A percentile compares a stretch with the other conserved stretches of the same genome.
Evolutionary conservation across 1,140 invertebrate genomes (phyloP).

Genomic region (Eueides isabella): DNA sequence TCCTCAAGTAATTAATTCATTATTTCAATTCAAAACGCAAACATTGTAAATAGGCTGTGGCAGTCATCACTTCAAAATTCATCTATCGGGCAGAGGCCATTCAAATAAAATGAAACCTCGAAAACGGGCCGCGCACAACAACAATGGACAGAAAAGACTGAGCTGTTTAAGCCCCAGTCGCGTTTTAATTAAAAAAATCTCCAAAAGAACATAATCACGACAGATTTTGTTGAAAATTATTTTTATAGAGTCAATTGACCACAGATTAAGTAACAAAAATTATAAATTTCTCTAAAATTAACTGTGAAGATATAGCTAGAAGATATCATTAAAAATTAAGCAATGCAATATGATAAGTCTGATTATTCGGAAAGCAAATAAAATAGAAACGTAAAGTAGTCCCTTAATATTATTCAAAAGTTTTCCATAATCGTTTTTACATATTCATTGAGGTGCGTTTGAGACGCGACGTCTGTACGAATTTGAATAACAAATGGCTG

Average conservation of each 20-base stretch:
- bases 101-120: constrained; percentile 58
- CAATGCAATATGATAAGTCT: not conserved
- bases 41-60: constrained; percentile 18
- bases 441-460: constrained; percentile 79
- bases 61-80: constrained; percentile 38
- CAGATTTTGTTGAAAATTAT: not conserved
- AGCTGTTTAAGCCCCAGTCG: constrained; percentile 33
- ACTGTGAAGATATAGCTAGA: not conserved
- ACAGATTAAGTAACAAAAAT: not conserved
- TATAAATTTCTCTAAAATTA: not conserved
- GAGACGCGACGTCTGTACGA: constrained; percentile 65
- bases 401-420: constrained; percentile 63
- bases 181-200: constrained; percentile 63
- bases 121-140: constrained; percentile 48
- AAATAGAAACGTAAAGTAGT: constrained; percentile 40
- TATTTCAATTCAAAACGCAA: not conserved
- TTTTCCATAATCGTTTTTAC: constrained; percentile 80
- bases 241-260: not conserved
- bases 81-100: constrained; percentile 50
- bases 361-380: constrained; percentile 16
- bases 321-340: not conserved
- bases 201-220: not conserved
- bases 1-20: not conserved
- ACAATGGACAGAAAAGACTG: constrained; percentile 51
- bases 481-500: constrained; percentile 80